phyloP scores from a whole-genome alignment of 2,113 vertebrate genomes.

The Pimephales promelas region DNA sequence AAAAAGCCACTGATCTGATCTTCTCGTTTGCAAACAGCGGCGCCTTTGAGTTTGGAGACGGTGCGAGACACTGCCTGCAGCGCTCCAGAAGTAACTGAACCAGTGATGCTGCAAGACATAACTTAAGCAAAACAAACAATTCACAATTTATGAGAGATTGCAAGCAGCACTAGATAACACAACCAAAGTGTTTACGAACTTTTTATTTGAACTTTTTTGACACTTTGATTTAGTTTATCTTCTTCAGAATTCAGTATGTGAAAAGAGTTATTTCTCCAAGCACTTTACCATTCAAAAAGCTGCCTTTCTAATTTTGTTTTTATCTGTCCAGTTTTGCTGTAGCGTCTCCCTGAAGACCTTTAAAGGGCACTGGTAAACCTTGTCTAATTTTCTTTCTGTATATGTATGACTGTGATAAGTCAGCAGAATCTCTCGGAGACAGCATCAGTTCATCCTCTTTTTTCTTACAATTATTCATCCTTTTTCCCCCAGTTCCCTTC shows the following conservation, averaged over 20 bases:
- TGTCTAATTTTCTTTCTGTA: not conserved
- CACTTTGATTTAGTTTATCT: not conserved
- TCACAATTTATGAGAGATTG: not conserved
- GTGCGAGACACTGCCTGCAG: not conserved
- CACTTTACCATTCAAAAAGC: not conserved
- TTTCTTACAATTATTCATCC: not conserved
- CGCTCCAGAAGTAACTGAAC: not conserved
- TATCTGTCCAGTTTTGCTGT: not conserved
- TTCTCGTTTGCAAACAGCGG: constrained; percentile 11
- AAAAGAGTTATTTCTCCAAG: not conserved
- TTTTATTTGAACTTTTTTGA: not conserved
- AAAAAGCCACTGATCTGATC: constrained; percentile 5
- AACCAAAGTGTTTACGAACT: not conserved
- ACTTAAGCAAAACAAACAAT: not conserved
- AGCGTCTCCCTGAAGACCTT: not conserved
- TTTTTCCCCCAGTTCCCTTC: not conserved
- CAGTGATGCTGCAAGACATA: not conserved
- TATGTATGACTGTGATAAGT: not conserved
- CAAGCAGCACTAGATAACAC: not conserved
- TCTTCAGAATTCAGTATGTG: not conserved
- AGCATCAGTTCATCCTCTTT: not conserved
- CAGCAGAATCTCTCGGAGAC: not conserved
- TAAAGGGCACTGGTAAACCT: not conserved
- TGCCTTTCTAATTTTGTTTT: not conserved
- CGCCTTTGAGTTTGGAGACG: not conserved